Base-by-base conservation (phyloP, 2,113 vertebrate genomes). In the Rhinolophus ferrumequinum region DNA sequence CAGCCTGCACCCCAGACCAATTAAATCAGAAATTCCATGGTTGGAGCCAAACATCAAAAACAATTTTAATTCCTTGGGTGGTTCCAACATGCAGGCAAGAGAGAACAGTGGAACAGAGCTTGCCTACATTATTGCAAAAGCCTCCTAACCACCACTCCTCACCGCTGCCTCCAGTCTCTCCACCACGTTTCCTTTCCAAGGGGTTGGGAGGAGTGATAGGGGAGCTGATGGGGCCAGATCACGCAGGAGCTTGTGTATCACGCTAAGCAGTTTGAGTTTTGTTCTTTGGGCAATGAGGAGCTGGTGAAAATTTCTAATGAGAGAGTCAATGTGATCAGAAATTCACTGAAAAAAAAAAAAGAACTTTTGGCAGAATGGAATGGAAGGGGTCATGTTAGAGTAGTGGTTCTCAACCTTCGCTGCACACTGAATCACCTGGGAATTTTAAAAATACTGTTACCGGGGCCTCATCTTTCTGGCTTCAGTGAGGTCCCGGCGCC, bases 331-430 rank as follows among this genome's bases (percentile, higher is more conserved):
- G 41, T 64, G 54, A 92, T 86, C 41, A 87, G 62, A 96, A 83
- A 47, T 79, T 54, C 35, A 76, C 88, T 93, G 21, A 62, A 35
- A 92, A 62, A 81, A 52, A 83, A 11, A n/a, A n/a, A n/a, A n/a
- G n/a, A 77, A 79, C n/a, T 96, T 75, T 66, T 15, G 33, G 81
- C 16, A 50, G 86, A 77, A 72, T 54, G 56, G n/a, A 94, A 92
- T 69, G 19, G 54, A 79, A 83, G 2, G 38, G 16, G 35, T 50
- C 50, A 38, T n/a, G 24, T 54, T 33, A 26, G 3, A 96, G 52
- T 24, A 8, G 2, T 47, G 58, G 47, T 92, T 90, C 70, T 88
- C 88, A 80, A 83, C 11, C 16, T 80, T 75, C 35, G 13, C 64
- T 80, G 26, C 28, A 50, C n/a, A 10, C 24, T 79, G 60, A 77